Conservation (phyloP, 2,888 invertebrate genomes). For the Tholera decimalis region DNA sequence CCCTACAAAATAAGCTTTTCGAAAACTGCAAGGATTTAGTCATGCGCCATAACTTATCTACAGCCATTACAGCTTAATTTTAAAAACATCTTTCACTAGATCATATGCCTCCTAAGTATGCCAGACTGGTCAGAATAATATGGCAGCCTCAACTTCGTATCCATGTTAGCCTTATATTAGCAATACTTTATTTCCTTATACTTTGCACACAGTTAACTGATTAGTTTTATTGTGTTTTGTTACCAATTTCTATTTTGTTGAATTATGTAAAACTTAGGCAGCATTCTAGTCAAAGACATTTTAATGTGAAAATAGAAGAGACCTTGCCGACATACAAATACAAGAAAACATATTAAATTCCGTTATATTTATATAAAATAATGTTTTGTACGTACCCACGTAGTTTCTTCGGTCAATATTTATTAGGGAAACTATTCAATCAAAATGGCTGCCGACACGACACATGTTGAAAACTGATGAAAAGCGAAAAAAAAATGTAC, state of each 20-base stretch:
- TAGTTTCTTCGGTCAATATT: conserved; percentile 20
- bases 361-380: conserved; percentile 10
- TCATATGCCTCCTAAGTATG: not conserved
- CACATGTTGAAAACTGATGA: not conserved
- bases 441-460: conserved; percentile 19
- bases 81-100: conserved; percentile 23
- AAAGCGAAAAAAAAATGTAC: not conserved
- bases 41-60: not conserved
- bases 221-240: conserved; percentile 44
- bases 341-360: conserved; percentile 10
- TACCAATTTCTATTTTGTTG: not conserved
- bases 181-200: conserved; percentile 41
- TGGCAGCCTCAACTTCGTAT: conserved; percentile 37
- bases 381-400: not conserved
- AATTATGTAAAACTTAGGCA: not conserved
- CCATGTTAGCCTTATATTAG: conserved; percentile 30
- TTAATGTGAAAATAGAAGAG: no score
- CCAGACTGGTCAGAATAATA: conserved; percentile 35
- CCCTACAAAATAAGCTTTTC: no score
- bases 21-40: no score
- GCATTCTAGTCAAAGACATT: no score
- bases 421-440: conserved; percentile 26
- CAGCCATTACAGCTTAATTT: no score
- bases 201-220: conserved; percentile 30
- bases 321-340: not conserved